Evolutionary conservation across 64 coral and sea anemone genomes (phyloP).

Genomic region (Trachythela sp.): DNA sequence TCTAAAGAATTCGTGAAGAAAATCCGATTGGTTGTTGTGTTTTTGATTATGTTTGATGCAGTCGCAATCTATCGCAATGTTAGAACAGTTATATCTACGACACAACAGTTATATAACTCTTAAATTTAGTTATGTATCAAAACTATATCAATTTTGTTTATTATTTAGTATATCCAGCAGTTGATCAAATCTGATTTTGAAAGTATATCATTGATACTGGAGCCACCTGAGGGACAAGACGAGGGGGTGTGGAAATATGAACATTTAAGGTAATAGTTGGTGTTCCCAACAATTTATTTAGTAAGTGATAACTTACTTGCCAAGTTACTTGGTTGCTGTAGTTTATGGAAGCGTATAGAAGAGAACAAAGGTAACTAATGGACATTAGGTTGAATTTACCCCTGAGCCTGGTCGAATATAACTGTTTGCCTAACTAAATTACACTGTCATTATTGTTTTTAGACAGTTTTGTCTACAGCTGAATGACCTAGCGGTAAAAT

Average conservation of each 20-base stretch:
- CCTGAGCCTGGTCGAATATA: too few relatives aligned
- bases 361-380: too few relatives aligned
- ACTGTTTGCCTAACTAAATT: too few relatives aligned
- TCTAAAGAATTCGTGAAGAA: too few relatives aligned
- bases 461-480: constrained; percentile 97
- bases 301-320: background rate
- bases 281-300: background rate
- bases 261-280: constrained; percentile 75
- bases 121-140: too few relatives aligned
- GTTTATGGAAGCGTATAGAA: too few relatives aligned
- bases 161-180: constrained; percentile 85
- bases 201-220: constrained; percentile 77
- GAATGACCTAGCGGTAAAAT: constrained; percentile 87
- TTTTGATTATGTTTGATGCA: too few relatives aligned
- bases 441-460: background rate
- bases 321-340: background rate
- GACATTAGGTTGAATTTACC: too few relatives aligned
- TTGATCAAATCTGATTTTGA: constrained; percentile 76
- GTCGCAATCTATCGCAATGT: too few relatives aligned
- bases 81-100: too few relatives aligned
- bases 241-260: constrained; percentile 99
- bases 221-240: constrained; percentile 92
- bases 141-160: background rate
- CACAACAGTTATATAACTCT: too few relatives aligned
- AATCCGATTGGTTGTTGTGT: too few relatives aligned